Evolutionary conservation across 2,797 vertebrate species (phyloP).

Genomic region (Helarctos malayanus): DNA sequence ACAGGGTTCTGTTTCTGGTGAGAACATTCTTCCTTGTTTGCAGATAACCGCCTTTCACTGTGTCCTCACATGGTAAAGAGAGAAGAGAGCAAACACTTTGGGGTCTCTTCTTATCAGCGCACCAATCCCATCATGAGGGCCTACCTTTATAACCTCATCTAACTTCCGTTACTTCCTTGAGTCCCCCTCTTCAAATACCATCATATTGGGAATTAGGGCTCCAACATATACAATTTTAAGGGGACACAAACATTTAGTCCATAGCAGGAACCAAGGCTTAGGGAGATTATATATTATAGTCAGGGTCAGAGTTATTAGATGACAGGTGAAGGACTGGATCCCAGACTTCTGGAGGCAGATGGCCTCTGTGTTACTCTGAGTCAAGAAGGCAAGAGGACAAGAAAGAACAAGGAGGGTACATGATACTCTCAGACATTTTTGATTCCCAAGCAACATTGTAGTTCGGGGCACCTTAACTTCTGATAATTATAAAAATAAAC

Average conservation of each 20-base stretch:
- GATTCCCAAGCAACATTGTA: neutral
- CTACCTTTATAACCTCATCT: neutral
- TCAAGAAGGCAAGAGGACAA: neutral
- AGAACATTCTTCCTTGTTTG: neutral
- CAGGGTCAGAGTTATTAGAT: neutral
- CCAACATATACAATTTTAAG: neutral
- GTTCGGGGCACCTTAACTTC: neutral
- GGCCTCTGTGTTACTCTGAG: neutral
- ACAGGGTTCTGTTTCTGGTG: neutral
- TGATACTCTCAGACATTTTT: neutral
- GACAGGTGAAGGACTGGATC: neutral
- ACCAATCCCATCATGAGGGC: neutral
- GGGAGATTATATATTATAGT: neutral
- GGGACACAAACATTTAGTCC: neutral
- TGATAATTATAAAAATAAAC: neutral
- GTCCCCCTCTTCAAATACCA: neutral
- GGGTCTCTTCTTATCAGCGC: neutral
- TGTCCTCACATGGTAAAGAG: neutral
- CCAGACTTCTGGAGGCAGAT: neutral
- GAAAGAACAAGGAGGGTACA: neutral
- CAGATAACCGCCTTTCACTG: neutral
- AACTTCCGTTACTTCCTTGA: neutral
- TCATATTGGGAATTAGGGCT: neutral
- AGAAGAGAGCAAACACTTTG: neutral
- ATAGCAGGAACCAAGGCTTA: neutral